Percentiles rank a stretch among this genome's conserved stretches.
Conservation (phyloP, 2,113 vertebrate species). For the Hypomesus transpacificus region DNA sequence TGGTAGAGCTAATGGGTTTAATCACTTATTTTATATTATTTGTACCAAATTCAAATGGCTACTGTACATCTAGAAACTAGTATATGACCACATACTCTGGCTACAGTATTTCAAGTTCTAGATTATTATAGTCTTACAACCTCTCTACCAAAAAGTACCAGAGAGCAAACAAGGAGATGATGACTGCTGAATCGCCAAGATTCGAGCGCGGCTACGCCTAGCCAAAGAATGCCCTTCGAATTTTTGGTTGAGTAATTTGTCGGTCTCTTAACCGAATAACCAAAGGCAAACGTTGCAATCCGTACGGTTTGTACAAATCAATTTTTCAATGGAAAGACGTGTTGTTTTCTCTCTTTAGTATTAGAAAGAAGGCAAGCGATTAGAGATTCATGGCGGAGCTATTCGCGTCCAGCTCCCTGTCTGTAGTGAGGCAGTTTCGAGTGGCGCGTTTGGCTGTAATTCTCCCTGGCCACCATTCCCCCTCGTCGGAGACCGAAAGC, state of each 20-base stretch:
- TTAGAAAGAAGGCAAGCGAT: background rate
- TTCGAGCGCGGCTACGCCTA: slow-evolving; percentile 64
- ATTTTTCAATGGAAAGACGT: background rate
- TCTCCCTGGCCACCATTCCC: slow-evolving; percentile 72
- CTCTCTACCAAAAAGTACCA: slow-evolving; percentile 49
- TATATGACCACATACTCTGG: too few species aligned
- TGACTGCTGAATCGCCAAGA: slow-evolving; percentile 61
- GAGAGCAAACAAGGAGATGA: slow-evolving; percentile 31
- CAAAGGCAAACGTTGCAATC: background rate
- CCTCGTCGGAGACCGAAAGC: slow-evolving; percentile 73
- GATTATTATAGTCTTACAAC: too few species aligned
- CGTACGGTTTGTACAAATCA: background rate
- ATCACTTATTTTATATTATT: too few species aligned
- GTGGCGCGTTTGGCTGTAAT: slow-evolving; percentile 73
- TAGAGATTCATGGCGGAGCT: slow-evolving; percentile 65
- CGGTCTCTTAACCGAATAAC: background rate
- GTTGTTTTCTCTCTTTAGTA: background rate
- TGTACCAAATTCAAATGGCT: too few species aligned
- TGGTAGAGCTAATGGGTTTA: background rate
- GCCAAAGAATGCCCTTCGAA: slow-evolving; percentile 57
- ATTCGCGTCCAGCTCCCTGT: slow-evolving; percentile 50
- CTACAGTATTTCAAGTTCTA: too few species aligned
- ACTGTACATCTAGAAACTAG: too few species aligned
- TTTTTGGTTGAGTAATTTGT: slow-evolving; percentile 13
- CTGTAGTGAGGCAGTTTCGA: slow-evolving; percentile 66